Conservation (phyloP, 2,888 invertebrate species). For the Trissonchulus sp. region DNA sequence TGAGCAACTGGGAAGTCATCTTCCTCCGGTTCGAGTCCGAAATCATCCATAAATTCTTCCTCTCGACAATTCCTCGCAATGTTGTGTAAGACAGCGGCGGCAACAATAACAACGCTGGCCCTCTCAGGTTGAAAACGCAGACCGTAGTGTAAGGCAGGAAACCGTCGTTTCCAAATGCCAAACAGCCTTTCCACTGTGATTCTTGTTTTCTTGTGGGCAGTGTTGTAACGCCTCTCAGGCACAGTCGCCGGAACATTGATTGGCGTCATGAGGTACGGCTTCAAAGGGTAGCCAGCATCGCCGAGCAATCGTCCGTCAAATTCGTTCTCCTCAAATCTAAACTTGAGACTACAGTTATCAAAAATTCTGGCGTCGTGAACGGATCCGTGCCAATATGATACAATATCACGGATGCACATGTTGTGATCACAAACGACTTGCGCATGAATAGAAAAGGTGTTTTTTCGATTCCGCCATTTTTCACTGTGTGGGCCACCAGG, state of each 20-base stretch:
- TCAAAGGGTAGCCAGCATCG: slow-evolving; percentile 46
- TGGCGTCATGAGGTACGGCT: slow-evolving; percentile 44
- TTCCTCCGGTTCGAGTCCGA: no score
- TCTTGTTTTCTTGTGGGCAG: neutral
- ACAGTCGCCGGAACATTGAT: slow-evolving; percentile 38
- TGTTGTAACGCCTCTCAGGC: slow-evolving; percentile 37
- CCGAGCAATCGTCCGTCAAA: slow-evolving; percentile 40
- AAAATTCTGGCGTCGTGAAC: slow-evolving; percentile 40
- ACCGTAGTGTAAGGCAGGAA: neutral
- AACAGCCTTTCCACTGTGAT: neutral
- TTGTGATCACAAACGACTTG: slow-evolving; percentile 38
- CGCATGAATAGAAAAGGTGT: slow-evolving; percentile 40
- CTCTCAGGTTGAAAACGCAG: neutral
- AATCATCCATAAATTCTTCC: no score
- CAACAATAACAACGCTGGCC: neutral
- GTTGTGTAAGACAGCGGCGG: no score
- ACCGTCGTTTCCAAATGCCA: slow-evolving; percentile 16
- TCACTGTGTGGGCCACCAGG: slow-evolving; percentile 34
- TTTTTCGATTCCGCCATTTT: slow-evolving; percentile 38
- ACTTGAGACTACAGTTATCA: slow-evolving; percentile 29
- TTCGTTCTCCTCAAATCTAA: slow-evolving; percentile 30
- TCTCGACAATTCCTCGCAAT: neutral
- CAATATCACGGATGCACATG: slow-evolving; percentile 33
- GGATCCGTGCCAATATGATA: slow-evolving; percentile 40
- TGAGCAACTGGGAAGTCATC: no score